Base-by-base conservation (phyloP, 1,140 invertebrate genomes). In the Hormaphis cornu region DNA sequence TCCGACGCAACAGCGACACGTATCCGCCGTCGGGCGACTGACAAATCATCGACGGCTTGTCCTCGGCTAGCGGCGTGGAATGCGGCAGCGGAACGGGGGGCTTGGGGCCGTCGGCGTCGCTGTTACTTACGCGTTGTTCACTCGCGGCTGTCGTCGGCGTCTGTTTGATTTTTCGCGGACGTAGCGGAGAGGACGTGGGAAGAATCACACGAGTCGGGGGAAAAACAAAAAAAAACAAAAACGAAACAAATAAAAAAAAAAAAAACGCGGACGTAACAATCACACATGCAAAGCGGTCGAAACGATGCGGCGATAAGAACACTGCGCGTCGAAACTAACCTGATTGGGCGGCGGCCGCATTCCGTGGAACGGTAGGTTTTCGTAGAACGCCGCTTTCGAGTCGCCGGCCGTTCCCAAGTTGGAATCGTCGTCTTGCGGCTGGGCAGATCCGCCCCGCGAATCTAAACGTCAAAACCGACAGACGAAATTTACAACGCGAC, bases 341-440 rank as follows among this genome's bases (percentile, higher is more conserved):
- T 93, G 93, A 79, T 91, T 91, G 74, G 89, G 89, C 73, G 90
- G 87, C 76, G 89, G 87, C 81, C 92, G 90, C 75, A 93, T 86
- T 74, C 90, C 90, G 79, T 94, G 91, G 83, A 95, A 95, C 71
- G 91, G 90, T 76, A 95, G 83, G 79, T 95, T 95, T 81, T 95
- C 91, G 82, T 94, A 95, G 78, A 93, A 90, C 72, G 88, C 88
- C 72, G 88, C 88, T 78, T 82, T 85, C 70, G 80, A 80, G 46
- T 81, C 80, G 50, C 77, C 76, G 44, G 82, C 79, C 26, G 79
- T 77, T 18, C 75, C 70, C 10, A 76, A 71, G 16, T 50, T 66
- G 2, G 61, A 66, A 8, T 46, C 61, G 28, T 48, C 33, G 24
- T 61, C 58, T 16, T 28, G 58, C 5, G 24, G 54, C 24, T 66